Conservation (phyloP, 2,888 invertebrate genomes). For the Campoletis raptor region DNA sequence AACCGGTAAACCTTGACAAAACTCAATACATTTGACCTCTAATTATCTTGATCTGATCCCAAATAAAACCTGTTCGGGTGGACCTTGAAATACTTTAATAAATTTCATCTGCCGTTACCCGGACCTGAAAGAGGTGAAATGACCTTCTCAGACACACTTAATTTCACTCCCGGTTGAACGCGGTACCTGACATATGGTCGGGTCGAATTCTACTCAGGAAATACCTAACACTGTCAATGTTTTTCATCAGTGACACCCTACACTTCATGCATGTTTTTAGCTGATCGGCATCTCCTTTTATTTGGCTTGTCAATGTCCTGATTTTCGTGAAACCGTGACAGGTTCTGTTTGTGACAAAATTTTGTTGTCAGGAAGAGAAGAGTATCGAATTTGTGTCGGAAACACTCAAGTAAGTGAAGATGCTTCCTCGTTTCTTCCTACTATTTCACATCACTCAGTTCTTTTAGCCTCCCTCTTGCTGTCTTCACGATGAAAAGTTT, state of each 20-base stretch:
- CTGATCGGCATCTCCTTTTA: slow-evolving; percentile 15
- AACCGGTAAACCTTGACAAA: no score
- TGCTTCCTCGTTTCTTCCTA: slow-evolving; percentile 28
- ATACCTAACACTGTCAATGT: background rate
- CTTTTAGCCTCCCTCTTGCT: background rate
- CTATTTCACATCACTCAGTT: slow-evolving; percentile 35
- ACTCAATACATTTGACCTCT: no score
- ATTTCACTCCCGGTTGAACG: no score
- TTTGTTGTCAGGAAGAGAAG: slow-evolving; percentile 31
- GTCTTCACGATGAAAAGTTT: slow-evolving; percentile 29
- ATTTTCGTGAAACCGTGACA: slow-evolving; percentile 36
- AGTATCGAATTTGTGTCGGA: slow-evolving; percentile 67
- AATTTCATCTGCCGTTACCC: no score
- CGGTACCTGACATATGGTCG: no score
- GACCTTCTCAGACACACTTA: no score
- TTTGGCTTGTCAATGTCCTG: slow-evolving; percentile 57
- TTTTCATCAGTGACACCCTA: background rate
- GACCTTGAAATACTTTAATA: no score
- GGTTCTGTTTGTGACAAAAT: slow-evolving; percentile 58
- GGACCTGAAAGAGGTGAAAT: no score
- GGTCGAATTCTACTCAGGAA: no score
- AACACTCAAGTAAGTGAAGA: slow-evolving; percentile 58
- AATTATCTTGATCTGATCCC: no score
- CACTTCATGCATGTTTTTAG: background rate
- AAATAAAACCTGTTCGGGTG: no score